phyloP scores from a whole-genome alignment of 1,140 invertebrate species.

The Manduca sexta region DNA sequence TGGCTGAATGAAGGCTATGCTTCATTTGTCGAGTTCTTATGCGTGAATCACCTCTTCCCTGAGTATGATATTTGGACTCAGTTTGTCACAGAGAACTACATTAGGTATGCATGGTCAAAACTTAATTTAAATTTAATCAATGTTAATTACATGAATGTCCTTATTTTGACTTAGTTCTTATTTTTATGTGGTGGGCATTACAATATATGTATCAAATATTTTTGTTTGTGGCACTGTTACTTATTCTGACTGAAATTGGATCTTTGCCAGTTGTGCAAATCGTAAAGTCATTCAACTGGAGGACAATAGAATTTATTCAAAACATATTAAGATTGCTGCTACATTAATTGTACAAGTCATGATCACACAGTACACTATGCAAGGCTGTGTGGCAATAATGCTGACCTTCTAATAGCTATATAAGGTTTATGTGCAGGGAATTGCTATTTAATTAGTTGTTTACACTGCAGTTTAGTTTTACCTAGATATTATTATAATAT shows the following conservation, averaged over 20 bases:
- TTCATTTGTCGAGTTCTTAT: conserved; percentile 91
- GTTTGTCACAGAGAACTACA: conserved; percentile 90
- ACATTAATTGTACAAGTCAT: background rate
- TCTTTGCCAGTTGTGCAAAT: conserved; percentile 19
- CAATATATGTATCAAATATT: background rate
- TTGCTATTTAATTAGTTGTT: background rate
- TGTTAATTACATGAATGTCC: too few relatives aligned
- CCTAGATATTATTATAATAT: background rate
- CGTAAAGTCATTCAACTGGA: conserved; percentile 15
- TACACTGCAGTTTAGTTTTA: too few relatives aligned
- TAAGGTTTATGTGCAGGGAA: too few relatives aligned
- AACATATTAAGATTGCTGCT: background rate
- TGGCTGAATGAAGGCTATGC: conserved; percentile 97
- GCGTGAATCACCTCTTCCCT: conserved; percentile 90
- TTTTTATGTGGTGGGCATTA: background rate
- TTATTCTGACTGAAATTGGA: conserved; percentile 10
- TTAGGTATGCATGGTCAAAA: conserved; percentile 67
- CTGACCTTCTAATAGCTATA: too few relatives aligned
- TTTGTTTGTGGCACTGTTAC: too few relatives aligned
- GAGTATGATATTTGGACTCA: conserved; percentile 96
- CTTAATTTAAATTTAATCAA: too few relatives aligned
- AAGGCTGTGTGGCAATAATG: too few relatives aligned
- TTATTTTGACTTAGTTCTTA: too few relatives aligned
- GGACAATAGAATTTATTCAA: conserved; percentile 16
- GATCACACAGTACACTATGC: too few relatives aligned